phyloP scores from a whole-genome alignment of 2,888 invertebrate genomes.

The Ochropleura plecta region DNA sequence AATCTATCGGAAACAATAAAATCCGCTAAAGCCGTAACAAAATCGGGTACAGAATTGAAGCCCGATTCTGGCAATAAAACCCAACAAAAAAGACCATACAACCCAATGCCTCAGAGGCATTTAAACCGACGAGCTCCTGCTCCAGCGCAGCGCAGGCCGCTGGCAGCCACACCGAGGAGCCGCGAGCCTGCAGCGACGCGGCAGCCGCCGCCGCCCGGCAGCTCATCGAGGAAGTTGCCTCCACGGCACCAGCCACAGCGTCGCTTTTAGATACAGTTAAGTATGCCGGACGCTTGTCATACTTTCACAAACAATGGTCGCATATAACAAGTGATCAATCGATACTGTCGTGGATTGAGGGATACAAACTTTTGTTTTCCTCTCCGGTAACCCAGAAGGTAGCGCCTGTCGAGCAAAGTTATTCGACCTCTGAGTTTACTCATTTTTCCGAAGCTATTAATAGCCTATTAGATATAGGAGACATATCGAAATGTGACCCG shows the following conservation, averaged over 20 bases:
- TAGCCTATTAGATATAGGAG: constrained; percentile 8
- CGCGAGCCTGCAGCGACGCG: not conserved
- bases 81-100: not conserved
- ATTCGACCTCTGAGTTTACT: constrained; percentile 6
- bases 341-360: not conserved
- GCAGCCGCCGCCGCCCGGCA: no score
- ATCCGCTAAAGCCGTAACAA: constrained; percentile 13
- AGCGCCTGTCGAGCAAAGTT: no score
- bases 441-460: constrained; percentile 8
- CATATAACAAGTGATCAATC: not conserved
- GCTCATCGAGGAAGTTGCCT: constrained; percentile 3
- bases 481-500: constrained; percentile 1
- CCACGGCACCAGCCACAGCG: no score
- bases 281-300: not conserved
- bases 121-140: constrained; percentile 21
- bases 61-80: not conserved
- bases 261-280: constrained; percentile 5
- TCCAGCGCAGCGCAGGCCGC: constrained; percentile 11
- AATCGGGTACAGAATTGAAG: constrained; percentile 10
- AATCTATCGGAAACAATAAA: no score
- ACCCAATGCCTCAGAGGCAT: not conserved
- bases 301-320: constrained; percentile 1
- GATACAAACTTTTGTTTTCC: constrained; percentile 6
- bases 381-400: not conserved
- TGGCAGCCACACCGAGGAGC: constrained; percentile 7